Evolutionary conservation across 2,113 vertebrate species (phyloP).

Genomic region (Chaetorhynchus papuensis): DNA sequence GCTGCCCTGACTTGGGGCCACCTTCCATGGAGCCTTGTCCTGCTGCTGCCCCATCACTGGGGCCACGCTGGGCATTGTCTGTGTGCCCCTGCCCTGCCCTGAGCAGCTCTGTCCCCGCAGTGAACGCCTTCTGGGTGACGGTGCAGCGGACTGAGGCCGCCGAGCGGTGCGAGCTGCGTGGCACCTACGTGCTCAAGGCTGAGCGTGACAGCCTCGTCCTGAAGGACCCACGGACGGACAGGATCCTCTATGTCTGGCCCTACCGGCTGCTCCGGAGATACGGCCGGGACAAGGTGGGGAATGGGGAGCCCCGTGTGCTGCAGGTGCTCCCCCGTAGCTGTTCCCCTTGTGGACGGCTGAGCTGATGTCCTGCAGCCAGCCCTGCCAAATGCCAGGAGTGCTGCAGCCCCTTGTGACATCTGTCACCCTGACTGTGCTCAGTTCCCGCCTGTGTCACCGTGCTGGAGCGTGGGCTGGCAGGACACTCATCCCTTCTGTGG

Average conservation of each 20-base stretch:
- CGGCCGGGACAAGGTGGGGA: conserved; percentile 87
- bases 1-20: not conserved
- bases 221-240: conserved; percentile 78
- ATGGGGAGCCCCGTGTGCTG: fast-evolving
- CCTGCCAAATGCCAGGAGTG: not conserved
- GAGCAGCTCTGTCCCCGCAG: conserved; percentile 56
- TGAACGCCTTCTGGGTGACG: conserved; percentile 88
- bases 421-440: not conserved
- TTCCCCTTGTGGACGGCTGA: not conserved
- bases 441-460: fast-evolving
- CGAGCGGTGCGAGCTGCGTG: conserved; percentile 83
- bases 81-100: not conserved
- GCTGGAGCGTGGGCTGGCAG: fast-evolving
- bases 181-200: conserved; percentile 84
- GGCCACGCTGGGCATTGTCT: fast-evolving
- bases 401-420: not conserved
- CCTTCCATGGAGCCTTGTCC: not conserved
- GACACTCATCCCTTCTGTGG: fast-evolving
- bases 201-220: conserved; percentile 80
- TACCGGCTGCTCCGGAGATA: conserved; percentile 94
- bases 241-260: conserved; percentile 83
- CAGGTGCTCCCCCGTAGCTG: not conserved
- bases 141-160: conserved; percentile 90
- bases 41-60: not conserved
- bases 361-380: not conserved